Percentiles rank a stretch among this genome's conserved stretches.
These are phyloP conservation scores for Octomys mimax DNA, from an alignment of 2,797 vertebrate genomes.

Conservation along the genomic window DNA sequence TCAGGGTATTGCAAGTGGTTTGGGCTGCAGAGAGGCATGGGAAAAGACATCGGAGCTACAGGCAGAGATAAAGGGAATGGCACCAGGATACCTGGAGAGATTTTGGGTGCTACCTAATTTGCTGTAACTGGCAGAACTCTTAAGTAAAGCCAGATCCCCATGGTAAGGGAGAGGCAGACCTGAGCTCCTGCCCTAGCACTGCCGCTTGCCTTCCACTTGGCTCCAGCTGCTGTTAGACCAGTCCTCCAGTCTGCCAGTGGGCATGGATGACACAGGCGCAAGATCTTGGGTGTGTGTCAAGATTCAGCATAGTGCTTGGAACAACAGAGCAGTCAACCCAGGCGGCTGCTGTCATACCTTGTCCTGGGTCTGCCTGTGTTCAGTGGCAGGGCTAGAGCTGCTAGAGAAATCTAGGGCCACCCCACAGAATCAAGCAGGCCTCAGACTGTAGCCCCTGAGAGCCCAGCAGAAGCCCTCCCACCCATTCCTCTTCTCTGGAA, in stretches of 20 bases:
- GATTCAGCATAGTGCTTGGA: background rate
- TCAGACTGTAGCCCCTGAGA: background rate
- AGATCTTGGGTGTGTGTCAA: background rate
- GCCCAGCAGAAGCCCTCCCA: background rate
- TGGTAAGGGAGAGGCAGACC: background rate
- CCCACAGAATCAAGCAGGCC: background rate
- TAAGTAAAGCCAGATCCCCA: background rate
- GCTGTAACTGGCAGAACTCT: background rate
- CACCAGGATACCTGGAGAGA: background rate
- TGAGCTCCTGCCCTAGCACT: background rate
- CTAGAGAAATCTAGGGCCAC: background rate
- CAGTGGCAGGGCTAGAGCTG: background rate
- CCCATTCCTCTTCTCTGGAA: background rate
- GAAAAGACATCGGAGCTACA: background rate
- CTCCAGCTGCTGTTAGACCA: too few species aligned
- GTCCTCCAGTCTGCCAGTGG: background rate
- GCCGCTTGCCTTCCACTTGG: background rate
- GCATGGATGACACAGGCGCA: background rate
- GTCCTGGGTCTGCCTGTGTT: too few species aligned
- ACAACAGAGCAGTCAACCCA: background rate
- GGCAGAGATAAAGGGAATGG: background rate
- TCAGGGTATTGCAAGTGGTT: background rate
- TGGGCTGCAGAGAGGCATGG: background rate
- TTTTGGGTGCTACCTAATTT: background rate
- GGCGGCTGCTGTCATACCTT: background rate